Percentiles rank a stretch among this genome's conserved stretches.
These are phyloP conservation scores for Trissolcus japonicus DNA, from an alignment of 2,888 invertebrate species.

Conservation along the genomic window DNA sequence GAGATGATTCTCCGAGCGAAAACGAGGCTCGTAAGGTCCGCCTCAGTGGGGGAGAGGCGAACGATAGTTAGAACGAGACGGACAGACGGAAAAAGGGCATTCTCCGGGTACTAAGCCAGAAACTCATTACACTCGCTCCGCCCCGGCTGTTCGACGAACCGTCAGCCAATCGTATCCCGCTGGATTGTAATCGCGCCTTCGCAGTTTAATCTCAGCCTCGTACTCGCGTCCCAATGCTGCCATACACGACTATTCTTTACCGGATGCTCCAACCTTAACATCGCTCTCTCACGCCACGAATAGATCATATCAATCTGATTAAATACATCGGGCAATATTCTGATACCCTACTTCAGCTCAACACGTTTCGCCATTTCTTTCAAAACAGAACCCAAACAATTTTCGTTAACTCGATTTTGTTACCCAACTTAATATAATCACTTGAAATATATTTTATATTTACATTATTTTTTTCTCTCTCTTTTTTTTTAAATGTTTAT, in stretches of 20 bases:
- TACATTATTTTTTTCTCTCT: background rate
- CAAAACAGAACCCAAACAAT: background rate
- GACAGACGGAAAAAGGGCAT: slow-evolving; percentile 53
- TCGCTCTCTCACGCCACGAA: slow-evolving; percentile 37
- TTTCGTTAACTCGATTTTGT: background rate
- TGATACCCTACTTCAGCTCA: no score
- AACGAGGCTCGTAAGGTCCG: slow-evolving; percentile 43
- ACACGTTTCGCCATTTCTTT: no score
- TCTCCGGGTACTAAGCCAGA: slow-evolving; percentile 67
- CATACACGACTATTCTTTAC: slow-evolving; percentile 40
- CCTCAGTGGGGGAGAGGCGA: slow-evolving; percentile 27
- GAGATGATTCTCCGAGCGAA: slow-evolving; percentile 35
- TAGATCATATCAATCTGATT: slow-evolving; percentile 21
- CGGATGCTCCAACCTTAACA: slow-evolving; percentile 41
- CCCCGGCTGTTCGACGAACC: slow-evolving; percentile 72
- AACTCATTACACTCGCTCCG: slow-evolving; percentile 76
- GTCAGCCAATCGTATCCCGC: slow-evolving; percentile 72
- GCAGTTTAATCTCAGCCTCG: slow-evolving; percentile 74
- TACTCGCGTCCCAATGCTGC: slow-evolving; percentile 57
- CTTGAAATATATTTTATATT: background rate
- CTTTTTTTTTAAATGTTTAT: no score
- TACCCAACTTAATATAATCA: no score
- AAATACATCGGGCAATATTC: background rate
- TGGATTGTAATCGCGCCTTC: slow-evolving; percentile 73
- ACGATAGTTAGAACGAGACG: slow-evolving; percentile 40